These are phyloP conservation scores for Chiloscyllium punctatum DNA, from an alignment of 2,797 vertebrate genomes.

Conservation along the genomic window DNA sequence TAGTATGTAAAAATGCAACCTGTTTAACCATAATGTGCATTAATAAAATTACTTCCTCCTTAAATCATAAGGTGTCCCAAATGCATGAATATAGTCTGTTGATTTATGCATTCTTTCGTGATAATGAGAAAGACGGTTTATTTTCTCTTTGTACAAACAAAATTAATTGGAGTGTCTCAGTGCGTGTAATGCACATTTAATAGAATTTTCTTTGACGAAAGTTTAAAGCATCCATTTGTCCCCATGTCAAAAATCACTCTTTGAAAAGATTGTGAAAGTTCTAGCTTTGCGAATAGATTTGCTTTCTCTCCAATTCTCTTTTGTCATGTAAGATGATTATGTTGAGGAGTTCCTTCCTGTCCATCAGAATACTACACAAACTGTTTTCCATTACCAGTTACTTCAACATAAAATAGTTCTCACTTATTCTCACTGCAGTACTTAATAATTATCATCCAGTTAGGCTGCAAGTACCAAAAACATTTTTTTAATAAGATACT, in stretches of 20 bases:
- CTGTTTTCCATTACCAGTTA: neutral
- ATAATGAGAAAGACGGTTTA: neutral
- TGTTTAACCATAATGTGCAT: neutral
- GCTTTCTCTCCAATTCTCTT: neutral
- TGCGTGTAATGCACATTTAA: neutral
- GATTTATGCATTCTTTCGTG: neutral
- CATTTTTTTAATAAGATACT: neutral
- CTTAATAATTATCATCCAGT: neutral
- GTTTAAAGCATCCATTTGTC: neutral
- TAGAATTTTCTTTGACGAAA: neutral
- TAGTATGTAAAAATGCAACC: neutral
- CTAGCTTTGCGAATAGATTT: neutral
- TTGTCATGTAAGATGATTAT: neutral
- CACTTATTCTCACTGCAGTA: neutral
- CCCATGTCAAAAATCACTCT: neutral
- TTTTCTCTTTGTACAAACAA: neutral
- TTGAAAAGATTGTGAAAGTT: neutral
- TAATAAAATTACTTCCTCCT: neutral
- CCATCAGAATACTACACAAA: neutral
- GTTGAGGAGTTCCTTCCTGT: neutral
- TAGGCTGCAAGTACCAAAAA: neutral
- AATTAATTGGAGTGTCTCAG: constrained; percentile 28
- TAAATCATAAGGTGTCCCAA: neutral
- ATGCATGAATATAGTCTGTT: neutral
- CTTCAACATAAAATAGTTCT: neutral